Evolutionary conservation across 2,797 vertebrate species (phyloP).

Genomic region (Melanotaenia maccullochi): DNA sequence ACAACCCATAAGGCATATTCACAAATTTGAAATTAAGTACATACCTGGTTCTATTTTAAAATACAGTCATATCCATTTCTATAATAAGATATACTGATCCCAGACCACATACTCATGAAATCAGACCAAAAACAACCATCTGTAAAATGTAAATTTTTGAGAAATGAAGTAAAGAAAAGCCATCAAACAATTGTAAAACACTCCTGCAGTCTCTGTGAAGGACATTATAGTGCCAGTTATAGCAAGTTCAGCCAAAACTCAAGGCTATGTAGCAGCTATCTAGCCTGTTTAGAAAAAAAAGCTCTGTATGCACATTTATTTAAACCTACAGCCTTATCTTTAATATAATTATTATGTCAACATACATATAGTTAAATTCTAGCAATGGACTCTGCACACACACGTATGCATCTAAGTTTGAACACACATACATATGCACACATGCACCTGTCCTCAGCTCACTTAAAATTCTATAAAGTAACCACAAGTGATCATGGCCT

Average conservation of each 20-base stretch:
- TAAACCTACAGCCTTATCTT: neutral
- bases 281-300: neutral
- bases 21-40: neutral
- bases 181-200: slow-evolving; percentile 1
- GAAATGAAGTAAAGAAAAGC: neutral
- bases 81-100: neutral
- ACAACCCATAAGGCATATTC: neutral
- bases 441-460: slow-evolving; percentile 59
- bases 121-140: neutral
- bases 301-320: neutral
- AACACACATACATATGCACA: slow-evolving; percentile 6
- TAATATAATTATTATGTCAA: neutral
- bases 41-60: slow-evolving; percentile 2
- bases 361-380: neutral
- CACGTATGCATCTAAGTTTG: neutral
- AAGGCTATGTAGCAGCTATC: neutral
- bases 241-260: neutral
- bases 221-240: slow-evolving; percentile 1
- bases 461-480: slow-evolving; percentile 26
- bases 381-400: neutral
- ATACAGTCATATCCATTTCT: neutral
- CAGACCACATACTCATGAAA: neutral
- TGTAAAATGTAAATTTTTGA: slow-evolving; percentile 2
- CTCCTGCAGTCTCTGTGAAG: neutral
- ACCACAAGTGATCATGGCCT: slow-evolving; percentile 24